A percentile compares a stretch with the other conserved stretches of the same genome.
Conservation (phyloP, 2,888 invertebrate species). For the Athalia rosae region DNA sequence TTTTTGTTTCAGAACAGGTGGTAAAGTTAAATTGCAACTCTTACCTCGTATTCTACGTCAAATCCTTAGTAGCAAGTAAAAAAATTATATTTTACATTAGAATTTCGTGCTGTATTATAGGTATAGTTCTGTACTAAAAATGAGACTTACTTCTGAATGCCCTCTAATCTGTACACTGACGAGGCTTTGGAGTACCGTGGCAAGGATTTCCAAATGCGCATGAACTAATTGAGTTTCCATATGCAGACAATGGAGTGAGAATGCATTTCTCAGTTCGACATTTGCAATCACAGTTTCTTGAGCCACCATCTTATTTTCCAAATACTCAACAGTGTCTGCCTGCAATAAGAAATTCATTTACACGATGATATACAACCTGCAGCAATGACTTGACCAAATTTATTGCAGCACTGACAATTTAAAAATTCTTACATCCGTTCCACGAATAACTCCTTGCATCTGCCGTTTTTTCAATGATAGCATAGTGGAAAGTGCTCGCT, state of each 20-base stretch:
- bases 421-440: conserved; percentile 75
- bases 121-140: neutral
- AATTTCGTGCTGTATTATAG: too few species aligned
- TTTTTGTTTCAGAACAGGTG: neutral
- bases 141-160: conserved; percentile 75
- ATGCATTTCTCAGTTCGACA: conserved; percentile 78
- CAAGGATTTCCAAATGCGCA: conserved; percentile 78
- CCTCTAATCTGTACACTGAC: conserved; percentile 76
- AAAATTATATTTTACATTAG: too few species aligned
- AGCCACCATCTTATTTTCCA: conserved; percentile 79
- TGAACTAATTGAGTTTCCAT: conserved; percentile 80
- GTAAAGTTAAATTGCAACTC: too few species aligned
- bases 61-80: too few species aligned
- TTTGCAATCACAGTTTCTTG: conserved; percentile 80
- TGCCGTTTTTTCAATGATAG: conserved; percentile 78
- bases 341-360: conserved; percentile 56
- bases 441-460: conserved; percentile 79
- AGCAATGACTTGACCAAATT: neutral
- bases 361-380: neutral
- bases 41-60: too few species aligned
- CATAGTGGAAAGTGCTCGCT: conserved; percentile 78
- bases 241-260: conserved; percentile 79
- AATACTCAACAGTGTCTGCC: conserved; percentile 78
- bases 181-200: conserved; percentile 77
- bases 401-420: neutral